Base-by-base conservation (phyloP, 2,113 vertebrate species). In the Elephantulus edwardii region DNA sequence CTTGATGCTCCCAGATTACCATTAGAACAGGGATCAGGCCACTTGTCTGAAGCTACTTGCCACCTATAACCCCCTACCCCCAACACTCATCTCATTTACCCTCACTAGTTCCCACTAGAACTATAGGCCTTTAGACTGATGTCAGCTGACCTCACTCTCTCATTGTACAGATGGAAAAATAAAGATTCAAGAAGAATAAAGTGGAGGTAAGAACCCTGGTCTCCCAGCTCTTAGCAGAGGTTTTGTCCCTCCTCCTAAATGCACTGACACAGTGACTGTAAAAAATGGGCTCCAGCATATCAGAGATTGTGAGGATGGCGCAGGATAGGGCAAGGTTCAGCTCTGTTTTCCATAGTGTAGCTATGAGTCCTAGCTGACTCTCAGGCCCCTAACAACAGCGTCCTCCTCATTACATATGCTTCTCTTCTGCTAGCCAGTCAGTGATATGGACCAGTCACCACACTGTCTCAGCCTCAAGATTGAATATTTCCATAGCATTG, bases 401-500 rank as follows among this genome's bases (percentile, higher is more conserved):
- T n/a, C 52, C 52, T 17, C 40, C 68, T 11, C 6, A 30, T 17
- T 8, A n/a, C 71, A 75, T 33, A 40, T 35, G 6, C 66, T 40
- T 35, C 58, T 19, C 19, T 83, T 42, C 79, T 33, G 74, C 46
- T 66, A 19, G 48, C 48, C 30, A 71, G 22, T 20, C 17, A 42
- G 54, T 81, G 46, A 84, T 16, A 60, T 82, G 35, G 35, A 2
- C n/a, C 35, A 66, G 76, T 62, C 40, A 48, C 83, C 11, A 33
- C 14, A 11, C 71, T 79, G 35, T 77, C 56, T 89, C 48, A 79
- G 71, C 70, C 46, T 92, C 85, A 75, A 85, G 42, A 92, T 22
- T 77, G 28, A 66, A n/a, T n/a, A n/a, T n/a, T n/a, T n/a, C n/a
- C n/a, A n/a, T n/a, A n/a, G n/a, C n/a, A n/a, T n/a, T n/a, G n/a